These are phyloP conservation scores for Zosterops borbonicus DNA, from an alignment of 2,113 vertebrate species.

Conservation along the genomic window DNA sequence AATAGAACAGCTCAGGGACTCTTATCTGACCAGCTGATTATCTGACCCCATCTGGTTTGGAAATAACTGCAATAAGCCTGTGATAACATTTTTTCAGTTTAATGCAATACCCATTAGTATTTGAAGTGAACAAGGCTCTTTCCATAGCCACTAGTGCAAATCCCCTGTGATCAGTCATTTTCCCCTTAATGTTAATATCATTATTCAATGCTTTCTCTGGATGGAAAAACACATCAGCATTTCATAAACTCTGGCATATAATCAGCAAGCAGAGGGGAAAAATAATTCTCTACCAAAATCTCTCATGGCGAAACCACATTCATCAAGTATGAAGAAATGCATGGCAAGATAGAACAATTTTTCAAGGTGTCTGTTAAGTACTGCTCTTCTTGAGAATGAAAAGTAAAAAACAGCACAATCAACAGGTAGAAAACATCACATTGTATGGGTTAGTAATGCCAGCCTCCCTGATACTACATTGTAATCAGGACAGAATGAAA, in stretches of 20 bases:
- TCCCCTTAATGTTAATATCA: background rate
- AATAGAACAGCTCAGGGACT: background rate
- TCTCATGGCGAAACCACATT: background rate
- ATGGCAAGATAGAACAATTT: background rate
- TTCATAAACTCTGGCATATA: conserved; percentile 14
- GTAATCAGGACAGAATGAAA: background rate
- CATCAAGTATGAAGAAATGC: background rate
- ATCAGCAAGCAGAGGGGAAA: background rate
- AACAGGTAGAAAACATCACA: background rate
- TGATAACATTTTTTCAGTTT: background rate
- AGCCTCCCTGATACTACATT: background rate
- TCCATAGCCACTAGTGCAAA: background rate
- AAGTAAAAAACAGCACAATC: background rate
- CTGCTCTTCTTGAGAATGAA: background rate
- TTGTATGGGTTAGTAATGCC: background rate
- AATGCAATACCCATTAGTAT: conserved; percentile 23
- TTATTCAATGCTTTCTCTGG: background rate
- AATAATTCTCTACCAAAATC: background rate
- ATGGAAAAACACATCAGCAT: background rate
- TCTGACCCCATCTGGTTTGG: background rate
- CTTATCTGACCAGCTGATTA: background rate
- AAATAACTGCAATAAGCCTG: background rate
- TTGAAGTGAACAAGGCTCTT: conserved; percentile 5
- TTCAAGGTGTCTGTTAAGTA: background rate
- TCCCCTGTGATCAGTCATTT: background rate